Conservation (phyloP, 2,797 vertebrate genomes). For the Aldrovandia affinis region DNA sequence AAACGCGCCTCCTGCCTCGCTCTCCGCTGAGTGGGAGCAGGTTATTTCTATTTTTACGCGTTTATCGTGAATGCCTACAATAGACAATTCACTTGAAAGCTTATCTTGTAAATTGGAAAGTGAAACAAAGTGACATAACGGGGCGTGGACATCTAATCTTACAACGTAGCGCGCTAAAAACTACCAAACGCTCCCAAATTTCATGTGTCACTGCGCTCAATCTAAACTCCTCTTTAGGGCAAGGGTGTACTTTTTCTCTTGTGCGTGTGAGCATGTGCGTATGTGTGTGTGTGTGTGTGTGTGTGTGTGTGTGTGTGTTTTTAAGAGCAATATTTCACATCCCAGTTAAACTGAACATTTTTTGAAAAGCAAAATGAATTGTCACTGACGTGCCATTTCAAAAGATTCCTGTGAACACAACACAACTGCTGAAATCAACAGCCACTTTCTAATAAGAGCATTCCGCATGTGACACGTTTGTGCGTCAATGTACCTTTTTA, state of each 20-base stretch:
- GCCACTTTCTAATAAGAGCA: constrained; percentile 73
- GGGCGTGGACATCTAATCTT: not conserved
- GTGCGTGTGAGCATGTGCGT: not conserved
- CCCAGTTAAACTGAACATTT: not conserved
- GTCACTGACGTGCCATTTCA: not conserved
- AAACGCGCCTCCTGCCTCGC: not conserved
- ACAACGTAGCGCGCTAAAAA: not conserved
- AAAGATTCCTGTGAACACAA: not conserved
- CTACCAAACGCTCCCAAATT: not conserved
- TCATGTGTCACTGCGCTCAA: not conserved
- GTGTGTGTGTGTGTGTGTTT: not conserved
- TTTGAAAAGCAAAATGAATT: not conserved
- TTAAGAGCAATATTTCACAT: not conserved
- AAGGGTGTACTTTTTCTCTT: not conserved
- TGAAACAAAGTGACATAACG: constrained; percentile 18
- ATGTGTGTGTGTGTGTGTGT: not conserved
- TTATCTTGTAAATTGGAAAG: constrained; percentile 7
- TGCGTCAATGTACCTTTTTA: constrained; percentile 35
- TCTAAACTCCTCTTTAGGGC: not conserved
- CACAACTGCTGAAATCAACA: constrained; percentile 58
- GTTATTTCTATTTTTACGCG: not conserved
- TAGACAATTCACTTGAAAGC: not conserved
- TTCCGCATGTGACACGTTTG: constrained; percentile 71
- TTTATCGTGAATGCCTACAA: not conserved
- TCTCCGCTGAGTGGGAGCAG: not conserved